Evolutionary conservation across 1,140 invertebrate species (phyloP), one percentile per base, ranked within the genome.

Genomic region (Ruditapes philippinarum): DNA sequence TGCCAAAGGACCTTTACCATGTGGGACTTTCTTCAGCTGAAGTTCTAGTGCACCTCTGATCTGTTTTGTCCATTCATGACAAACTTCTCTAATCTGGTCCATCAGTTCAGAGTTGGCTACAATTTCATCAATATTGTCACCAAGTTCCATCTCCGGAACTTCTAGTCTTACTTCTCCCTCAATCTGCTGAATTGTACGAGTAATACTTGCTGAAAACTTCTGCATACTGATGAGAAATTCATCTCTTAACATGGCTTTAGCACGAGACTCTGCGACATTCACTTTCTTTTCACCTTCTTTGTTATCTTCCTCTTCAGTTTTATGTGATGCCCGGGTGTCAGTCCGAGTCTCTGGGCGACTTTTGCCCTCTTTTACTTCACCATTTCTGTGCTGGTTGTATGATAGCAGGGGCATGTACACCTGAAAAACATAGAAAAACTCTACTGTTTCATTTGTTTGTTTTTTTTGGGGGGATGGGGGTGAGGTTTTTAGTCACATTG

Each of bases 1-100:
- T 0, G 97, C 97, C 74, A 98, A 96, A 0, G 98, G 98, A 0
- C 97, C 97, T 87, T 97, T 97, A 0, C 97, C 97, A 62, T 97
- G 96, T 0, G 97, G 96, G 57, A 91, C 91, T 87, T 95, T 95
- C 80, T 95, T 94, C 87, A 95, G 88, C 78, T 94, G 93, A 28
- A 86, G 91, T 51, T 96, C 95, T 9, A 96, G 78, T 25, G 95
- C 96, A 25, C 84, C 90, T 54, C 91, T 90, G 19, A 96, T 93
- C 78, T 95, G 93, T 54, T 94, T 92, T 17, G 94, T 92, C 96
- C 96, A 96, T 62, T 95, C 94, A 31, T 81, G 54, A 85, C 94
- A 95, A 25, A 92, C 93, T 31, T 95, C 92, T 89, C 92, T 92
- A 68, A 96, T 92, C 22, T 93, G 40, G 28, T 91, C 90, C 79